Base-by-base conservation (phyloP, 2,797 vertebrate genomes). In the Ctenochaetus hawaiiensis region DNA sequence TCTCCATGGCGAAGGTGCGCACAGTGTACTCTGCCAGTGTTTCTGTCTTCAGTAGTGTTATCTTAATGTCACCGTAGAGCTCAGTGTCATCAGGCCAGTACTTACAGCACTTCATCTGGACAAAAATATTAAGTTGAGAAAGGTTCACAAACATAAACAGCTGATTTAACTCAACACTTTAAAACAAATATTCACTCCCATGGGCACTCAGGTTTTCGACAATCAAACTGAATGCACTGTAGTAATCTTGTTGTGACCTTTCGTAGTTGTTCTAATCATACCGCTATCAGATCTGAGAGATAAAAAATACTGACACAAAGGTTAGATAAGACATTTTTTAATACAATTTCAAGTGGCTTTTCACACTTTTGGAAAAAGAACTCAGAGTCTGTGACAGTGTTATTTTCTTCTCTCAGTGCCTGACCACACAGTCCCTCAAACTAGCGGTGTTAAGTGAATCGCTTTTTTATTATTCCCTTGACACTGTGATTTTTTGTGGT, bases 31-130 rank as follows among this genome's bases (percentile, higher is more conserved):
- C 97, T 0, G 98, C 96, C 84, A 99, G 78, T 0, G 96, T 95
- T 87, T 99, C 97, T 0, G 96, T 97, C 92, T 97, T 96, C 92
- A 98, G 89, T 49, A 98, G 91, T 0, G 97, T 97, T 90, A 99
- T 97, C 92, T 98, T 98, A 87, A 99, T 99, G 95, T 99, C 97
- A 41, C 98, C 97, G 0, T 99, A 99, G 91, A 97, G 95, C 84
- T 98, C 98, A 0, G 96, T 96, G 92, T 97, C 96, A 64, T 99
- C 98, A 0, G 98, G 98, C 98, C 98, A 99, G 78, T 99, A 99
- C 80, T 98, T 97, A 52, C 96, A 97, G 86, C 98, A 99, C 51
- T 99, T 99, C 85, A 99, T 97, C 98, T 99, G 90, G n/a, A 85
- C n/a, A 68, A 90, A 54, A 73, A 77, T 39, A 77, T 53, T 0